Evolutionary conservation across 2,113 vertebrate genomes (phyloP).

Genomic region (Tupaia tana): DNA sequence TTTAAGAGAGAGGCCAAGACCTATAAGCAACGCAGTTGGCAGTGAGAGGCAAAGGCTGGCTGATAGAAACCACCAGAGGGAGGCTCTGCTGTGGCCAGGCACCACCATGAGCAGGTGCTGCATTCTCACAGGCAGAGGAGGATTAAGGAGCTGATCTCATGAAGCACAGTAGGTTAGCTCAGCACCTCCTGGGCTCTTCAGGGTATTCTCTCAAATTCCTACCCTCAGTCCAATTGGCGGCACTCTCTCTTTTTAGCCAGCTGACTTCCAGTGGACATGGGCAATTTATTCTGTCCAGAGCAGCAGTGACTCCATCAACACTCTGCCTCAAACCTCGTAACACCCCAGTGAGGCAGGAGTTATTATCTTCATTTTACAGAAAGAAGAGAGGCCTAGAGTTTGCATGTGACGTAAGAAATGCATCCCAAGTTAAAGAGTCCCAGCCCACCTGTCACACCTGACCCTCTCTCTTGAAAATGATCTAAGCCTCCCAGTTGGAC

Average conservation of each 20-base stretch:
- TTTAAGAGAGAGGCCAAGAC: not conserved
- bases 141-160: fast-evolving
- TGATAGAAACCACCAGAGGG: not conserved
- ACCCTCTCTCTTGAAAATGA: no score
- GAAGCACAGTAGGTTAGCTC: no score
- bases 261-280: fast-evolving
- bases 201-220: not conserved
- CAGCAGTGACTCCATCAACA: not conserved
- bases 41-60: no score
- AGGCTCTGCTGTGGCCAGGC: no score
- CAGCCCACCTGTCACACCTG: not conserved
- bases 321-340: not conserved
- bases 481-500: not conserved
- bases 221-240: fast-evolving
- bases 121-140: not conserved
- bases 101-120: fast-evolving
- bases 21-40: not conserved
- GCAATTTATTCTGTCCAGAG: not conserved
- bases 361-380: not conserved
- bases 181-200: not conserved
- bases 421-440: not conserved
- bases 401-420: not conserved
- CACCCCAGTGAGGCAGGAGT: not conserved
- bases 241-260: not conserved
- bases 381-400: not conserved